Conservation (phyloP, 1,140 invertebrate species). For the Lepidurus arcticus region DNA sequence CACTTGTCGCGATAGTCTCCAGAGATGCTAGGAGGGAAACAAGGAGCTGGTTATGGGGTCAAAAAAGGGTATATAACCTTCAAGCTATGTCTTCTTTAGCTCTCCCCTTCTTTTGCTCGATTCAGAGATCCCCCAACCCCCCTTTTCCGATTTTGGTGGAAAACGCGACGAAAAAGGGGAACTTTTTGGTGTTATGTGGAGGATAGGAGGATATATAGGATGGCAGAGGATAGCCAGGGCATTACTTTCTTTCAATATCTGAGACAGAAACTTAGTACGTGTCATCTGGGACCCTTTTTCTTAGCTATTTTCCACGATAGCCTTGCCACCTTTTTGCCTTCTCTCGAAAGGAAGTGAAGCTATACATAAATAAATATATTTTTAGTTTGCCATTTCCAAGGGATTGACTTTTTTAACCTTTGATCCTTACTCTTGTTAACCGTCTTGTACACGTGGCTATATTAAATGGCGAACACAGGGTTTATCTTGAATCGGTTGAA, state of each 20-base stretch:
- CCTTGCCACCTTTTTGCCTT: background rate
- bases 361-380: too few relatives aligned
- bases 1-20: slow-evolving; percentile 5
- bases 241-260: slow-evolving; percentile 19
- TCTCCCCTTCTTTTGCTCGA: too few relatives aligned
- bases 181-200: background rate
- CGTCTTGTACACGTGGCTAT: too few relatives aligned
- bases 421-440: too few relatives aligned
- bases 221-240: background rate
- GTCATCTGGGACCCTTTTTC: background rate
- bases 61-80: background rate
- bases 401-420: too few relatives aligned
- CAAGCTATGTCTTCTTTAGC: background rate
- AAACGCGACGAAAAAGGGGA: background rate
- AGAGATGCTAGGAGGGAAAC: background rate
- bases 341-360: too few relatives aligned
- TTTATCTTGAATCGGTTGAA: too few relatives aligned
- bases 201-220: background rate
- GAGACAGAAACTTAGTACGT: slow-evolving; percentile 21
- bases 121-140: too few relatives aligned
- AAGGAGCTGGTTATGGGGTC: background rate
- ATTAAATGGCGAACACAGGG: too few relatives aligned
- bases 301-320: background rate
- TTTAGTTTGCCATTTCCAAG: too few relatives aligned
- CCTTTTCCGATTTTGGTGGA: too few relatives aligned